Conservation (phyloP, 2,888 invertebrate species). For the Myopa tessellatipennis region DNA sequence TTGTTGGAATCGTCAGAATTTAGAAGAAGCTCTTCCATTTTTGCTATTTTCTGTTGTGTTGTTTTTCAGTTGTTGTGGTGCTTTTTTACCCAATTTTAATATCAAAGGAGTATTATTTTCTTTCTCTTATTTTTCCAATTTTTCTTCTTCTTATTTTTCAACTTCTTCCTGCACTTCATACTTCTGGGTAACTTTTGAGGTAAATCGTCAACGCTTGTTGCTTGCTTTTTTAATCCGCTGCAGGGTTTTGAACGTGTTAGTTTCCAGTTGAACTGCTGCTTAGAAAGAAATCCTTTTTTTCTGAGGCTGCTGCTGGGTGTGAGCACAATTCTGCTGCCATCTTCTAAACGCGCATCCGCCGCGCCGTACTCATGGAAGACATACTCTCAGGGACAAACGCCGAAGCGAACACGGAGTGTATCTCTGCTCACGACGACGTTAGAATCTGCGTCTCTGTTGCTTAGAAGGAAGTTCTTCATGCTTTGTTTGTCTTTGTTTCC, state of each 20-base stretch:
- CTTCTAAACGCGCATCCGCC: too few relatives aligned
- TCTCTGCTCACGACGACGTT: not conserved
- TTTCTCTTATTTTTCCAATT: not conserved
- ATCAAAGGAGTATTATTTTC: not conserved
- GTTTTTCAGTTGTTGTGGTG: too few relatives aligned
- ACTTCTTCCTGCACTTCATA: not conserved
- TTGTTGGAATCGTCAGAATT: too few relatives aligned
- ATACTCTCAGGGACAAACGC: too few relatives aligned
- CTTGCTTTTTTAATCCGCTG: conserved; percentile 9
- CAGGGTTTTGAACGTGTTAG: conserved; percentile 9
- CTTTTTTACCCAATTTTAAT: not conserved
- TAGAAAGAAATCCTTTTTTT: conserved; percentile 11
- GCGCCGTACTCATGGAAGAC: too few relatives aligned
- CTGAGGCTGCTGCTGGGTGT: not conserved
- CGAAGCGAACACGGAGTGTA: not conserved
- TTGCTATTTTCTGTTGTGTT: too few relatives aligned
- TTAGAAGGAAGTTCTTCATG: not conserved
- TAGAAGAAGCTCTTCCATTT: too few relatives aligned
- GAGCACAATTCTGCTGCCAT: not conserved
- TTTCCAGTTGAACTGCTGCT: conserved; percentile 33
- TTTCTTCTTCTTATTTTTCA: too few relatives aligned
- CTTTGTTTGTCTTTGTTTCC: not conserved
- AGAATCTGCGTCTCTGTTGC: not conserved
- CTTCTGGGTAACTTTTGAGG: not conserved
- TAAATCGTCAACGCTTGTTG: not conserved